phyloP scores from a whole-genome alignment of 2,797 vertebrate species.

The Florisuga fusca region DNA sequence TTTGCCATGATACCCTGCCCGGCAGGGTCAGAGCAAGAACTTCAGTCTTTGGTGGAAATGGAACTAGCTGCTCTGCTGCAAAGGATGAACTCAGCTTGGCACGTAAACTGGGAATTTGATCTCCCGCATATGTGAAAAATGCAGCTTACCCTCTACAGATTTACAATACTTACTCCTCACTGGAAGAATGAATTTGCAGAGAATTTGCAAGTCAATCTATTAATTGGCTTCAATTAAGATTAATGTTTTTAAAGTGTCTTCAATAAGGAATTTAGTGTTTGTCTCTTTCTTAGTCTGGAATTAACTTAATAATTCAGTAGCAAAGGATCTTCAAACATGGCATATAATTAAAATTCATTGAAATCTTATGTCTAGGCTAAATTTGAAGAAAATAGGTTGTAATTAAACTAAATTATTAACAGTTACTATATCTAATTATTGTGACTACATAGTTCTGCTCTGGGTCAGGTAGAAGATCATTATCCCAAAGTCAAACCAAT shows the following conservation, averaged over 20 bases:
- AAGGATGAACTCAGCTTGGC: neutral
- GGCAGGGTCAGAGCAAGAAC: neutral
- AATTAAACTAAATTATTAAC: constrained; percentile 63
- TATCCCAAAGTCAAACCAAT: neutral
- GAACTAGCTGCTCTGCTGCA: neutral
- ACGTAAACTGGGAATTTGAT: neutral
- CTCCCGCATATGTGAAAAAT: neutral
- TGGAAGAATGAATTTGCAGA: constrained; percentile 15
- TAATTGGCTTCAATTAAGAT: constrained; percentile 52
- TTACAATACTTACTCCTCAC: neutral
- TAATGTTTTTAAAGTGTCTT: neutral
- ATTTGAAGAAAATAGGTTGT: constrained; percentile 55
- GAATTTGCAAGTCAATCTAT: constrained; percentile 46
- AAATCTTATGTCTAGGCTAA: constrained; percentile 38
- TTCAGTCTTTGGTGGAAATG: neutral
- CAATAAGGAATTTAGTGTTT: constrained; percentile 30
- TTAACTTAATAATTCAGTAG: constrained; percentile 29
- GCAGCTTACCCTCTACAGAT: neutral
- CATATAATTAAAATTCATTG: constrained; percentile 58
- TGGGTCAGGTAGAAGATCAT: constrained; percentile 22
- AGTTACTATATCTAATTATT: constrained; percentile 59
- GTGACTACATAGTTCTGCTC: neutral
- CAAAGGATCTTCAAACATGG: neutral
- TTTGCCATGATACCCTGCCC: neutral
- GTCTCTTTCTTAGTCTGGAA: constrained; percentile 46